Conservation (phyloP, 2,888 invertebrate genomes). For the Plebejus melissa region DNA sequence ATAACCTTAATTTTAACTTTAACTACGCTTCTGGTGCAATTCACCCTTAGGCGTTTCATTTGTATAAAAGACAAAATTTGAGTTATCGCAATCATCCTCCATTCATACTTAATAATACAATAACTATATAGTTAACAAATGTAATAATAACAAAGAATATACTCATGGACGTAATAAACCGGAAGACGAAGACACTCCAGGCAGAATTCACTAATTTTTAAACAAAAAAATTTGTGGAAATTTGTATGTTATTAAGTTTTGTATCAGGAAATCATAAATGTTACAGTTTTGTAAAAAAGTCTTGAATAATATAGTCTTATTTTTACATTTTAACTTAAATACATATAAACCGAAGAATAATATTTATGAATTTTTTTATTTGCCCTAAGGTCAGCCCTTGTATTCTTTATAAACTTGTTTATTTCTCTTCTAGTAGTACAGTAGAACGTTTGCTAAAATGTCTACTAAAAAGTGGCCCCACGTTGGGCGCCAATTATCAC, state of each 20-base stretch:
- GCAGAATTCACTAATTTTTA: not conserved
- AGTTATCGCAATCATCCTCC: constrained; percentile 64
- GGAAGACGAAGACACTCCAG: constrained; percentile 58
- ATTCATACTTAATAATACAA: constrained; percentile 46
- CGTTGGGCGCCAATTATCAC: too few relatives aligned
- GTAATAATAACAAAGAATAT: constrained; percentile 45
- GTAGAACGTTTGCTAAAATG: not conserved
- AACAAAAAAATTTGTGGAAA: too few relatives aligned
- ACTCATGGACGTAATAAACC: constrained; percentile 63
- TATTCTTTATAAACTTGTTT: not conserved
- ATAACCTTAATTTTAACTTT: too few relatives aligned
- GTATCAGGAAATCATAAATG: too few relatives aligned
- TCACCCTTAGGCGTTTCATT: not conserved
- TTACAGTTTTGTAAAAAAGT: too few relatives aligned
- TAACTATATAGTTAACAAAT: constrained; percentile 34
- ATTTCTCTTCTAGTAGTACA: not conserved
- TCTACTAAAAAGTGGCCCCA: not conserved
- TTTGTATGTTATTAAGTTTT: too few relatives aligned
- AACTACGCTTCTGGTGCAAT: too few relatives aligned
- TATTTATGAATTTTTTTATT: too few relatives aligned
- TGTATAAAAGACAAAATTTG: constrained; percentile 39
- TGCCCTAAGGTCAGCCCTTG: not conserved
- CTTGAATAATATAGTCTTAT: too few relatives aligned
- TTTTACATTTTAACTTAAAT: not conserved
- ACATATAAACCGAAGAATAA: not conserved